Base-by-base conservation (phyloP, 2,888 invertebrate species). In the Drosophila silvestris region DNA sequence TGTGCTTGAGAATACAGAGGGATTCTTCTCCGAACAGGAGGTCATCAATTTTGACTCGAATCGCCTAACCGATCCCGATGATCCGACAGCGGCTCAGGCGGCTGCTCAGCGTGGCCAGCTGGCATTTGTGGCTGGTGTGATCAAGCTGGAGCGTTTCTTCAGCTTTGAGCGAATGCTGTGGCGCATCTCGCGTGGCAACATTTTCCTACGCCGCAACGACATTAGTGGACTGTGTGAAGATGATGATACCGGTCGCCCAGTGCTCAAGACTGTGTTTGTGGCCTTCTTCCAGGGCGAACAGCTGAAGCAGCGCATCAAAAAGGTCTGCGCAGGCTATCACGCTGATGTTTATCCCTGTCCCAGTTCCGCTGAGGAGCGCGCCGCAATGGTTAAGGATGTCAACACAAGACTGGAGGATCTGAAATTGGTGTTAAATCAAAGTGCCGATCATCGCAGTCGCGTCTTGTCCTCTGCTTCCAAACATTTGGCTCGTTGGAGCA, bases 1-100 rank as follows among this genome's bases (percentile, higher is more conserved):
- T 91, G 98, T 99, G 47, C 95, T 99, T 65, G 97, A 97, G 93
- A 98, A 98, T 93, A 98, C 99, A 0, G 97, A 98, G 39, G 83
- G 88, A 7, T 93, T 93, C 75, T 93, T 94, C 75, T 91, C 93
- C 3, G 89, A 92, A 16, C 89, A 92, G 32, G 93, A 93, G 73
- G 84, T 91, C 1, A 60, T 92, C 0, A 93, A 92, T 67, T 80
- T 93, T 26, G 92, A 93, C 74, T 84, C 91, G 0, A 91, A 91
- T 80, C 95, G 96, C 82, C 96, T 96, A 90, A 96, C 96, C 16
- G 97, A 97, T 93, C 96, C 97, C 91, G 94, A 95, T 91, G 95
- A 96, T 84, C 95, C 95, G 1, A 37, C 47, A 0, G 41, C 47
- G 79, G 26, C 9, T 79, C 73, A 76, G 10, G 56, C 54, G 0